Evolutionary conservation across 2,888 invertebrate species (phyloP), one percentile per base, ranked within the genome.

Genomic region (Philereme vetulata): DNA sequence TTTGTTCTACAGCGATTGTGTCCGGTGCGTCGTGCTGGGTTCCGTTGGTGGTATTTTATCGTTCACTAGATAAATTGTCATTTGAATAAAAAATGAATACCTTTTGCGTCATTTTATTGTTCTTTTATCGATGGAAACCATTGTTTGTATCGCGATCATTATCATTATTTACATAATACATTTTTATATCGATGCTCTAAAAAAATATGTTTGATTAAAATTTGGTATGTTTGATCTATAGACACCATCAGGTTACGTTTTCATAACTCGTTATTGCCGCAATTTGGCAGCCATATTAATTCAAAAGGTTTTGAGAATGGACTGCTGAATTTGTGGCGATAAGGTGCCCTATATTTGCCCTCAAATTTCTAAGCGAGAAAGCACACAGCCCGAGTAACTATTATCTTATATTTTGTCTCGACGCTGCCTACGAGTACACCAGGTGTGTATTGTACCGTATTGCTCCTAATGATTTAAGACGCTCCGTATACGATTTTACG

Each of bases 401-500:
- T n/a, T 21, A 36, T 51, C 9, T 46, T 51, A 47, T 47, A 47
- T 57, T n/a, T 43, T 47, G 42, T 48, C 43, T 21, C 34, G 34
- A 35, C 44, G 45, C 50, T 47, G 48, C 44, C 43, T 54, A 42
- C 21, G 21, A 21, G 21, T 21, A 2, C 54, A 60, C 46, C 54
- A 54, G 58, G 52, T 58, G 50, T 56, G 58, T 58, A 58, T 53
- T 53, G 49, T 58, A 53, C 48, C 32, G 44, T 58, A 53, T 58
- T 53, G 59, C 53, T 33, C 49, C 46, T 60, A 50, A 54, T 60
- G 54, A 45, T 53, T 60, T 51, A 54, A 54, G 59, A 54, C 45
- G 64, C 61, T 53, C 49, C 56, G 53, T 52, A 47, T 66, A 62
- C 62, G 61, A 69, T 64, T 69, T 67, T 63, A 72, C 66, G 74